Conservation (phyloP, 2,113 vertebrate genomes). For the Poeciliopsis occidentalis region DNA sequence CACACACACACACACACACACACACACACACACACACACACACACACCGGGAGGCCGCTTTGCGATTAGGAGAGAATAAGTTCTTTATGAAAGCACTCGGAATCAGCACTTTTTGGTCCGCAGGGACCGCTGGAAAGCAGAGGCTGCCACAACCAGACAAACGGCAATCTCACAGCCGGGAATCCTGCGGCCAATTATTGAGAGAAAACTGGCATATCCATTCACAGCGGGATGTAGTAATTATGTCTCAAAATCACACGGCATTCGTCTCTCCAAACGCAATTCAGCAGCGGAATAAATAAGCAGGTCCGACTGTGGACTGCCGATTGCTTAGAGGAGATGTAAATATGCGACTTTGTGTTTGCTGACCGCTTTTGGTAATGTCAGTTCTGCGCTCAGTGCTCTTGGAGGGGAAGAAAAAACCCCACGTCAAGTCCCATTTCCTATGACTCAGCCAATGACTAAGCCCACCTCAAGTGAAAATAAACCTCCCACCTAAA, state of each 20-base stretch:
- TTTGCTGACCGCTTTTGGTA: constrained; percentile 1
- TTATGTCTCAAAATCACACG: constrained; percentile 56
- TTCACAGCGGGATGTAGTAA: constrained; percentile 49
- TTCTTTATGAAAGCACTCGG: constrained; percentile 55
- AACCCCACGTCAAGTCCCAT: constrained; percentile 14
- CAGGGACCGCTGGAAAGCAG: constrained; percentile 57
- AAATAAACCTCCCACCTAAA: constrained; percentile 62
- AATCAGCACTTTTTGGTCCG: constrained; percentile 70
- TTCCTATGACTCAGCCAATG: constrained; percentile 51
- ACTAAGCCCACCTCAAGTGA: constrained; percentile 63
- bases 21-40: constrained; percentile 31
- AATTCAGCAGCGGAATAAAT: constrained; percentile 39
- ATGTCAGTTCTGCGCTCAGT: neutral
- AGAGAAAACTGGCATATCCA: constrained; percentile 48
- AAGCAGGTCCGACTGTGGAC: constrained; percentile 22
- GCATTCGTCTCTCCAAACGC: constrained; percentile 40
- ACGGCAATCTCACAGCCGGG: constrained; percentile 66
- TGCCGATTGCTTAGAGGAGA: constrained; percentile 24
- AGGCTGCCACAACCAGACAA: constrained; percentile 72
- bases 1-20: neutral
- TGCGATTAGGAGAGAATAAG: constrained; percentile 73
- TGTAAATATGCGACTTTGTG: constrained; percentile 15
- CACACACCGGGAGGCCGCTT: constrained; percentile 64
- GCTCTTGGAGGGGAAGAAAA: constrained; percentile 1
- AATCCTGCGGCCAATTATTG: constrained; percentile 51